These are phyloP conservation scores for Thymelicus lineola DNA, from an alignment of 2,888 invertebrate genomes.

Conservation along the genomic window DNA sequence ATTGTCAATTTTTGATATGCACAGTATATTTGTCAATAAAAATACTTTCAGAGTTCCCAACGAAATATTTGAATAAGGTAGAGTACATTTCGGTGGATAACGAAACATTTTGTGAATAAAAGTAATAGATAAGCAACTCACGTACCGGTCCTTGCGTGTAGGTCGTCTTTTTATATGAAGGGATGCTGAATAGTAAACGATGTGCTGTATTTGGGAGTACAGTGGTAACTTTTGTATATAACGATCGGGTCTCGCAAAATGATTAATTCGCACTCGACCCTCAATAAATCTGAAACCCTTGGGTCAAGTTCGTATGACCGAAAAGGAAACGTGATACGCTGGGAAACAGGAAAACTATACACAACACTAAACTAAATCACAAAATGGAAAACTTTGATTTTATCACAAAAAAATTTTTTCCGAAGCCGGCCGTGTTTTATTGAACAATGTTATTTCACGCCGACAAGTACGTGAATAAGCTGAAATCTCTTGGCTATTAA, in stretches of 20 bases:
- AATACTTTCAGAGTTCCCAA: background rate
- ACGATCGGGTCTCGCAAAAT: constrained; percentile 4
- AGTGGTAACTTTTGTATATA: constrained; percentile 16
- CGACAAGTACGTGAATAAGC: background rate
- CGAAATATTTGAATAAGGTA: constrained; percentile 2
- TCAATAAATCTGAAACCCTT: background rate
- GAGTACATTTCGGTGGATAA: constrained; percentile 1
- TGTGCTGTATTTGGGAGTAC: constrained; percentile 8
- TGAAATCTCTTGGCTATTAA: background rate
- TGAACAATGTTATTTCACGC: background rate
- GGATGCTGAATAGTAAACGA: constrained; percentile 10
- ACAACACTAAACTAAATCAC: constrained; percentile 1
- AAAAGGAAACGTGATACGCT: background rate
- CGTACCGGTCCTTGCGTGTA: background rate
- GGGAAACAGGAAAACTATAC: background rate
- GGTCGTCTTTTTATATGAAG: constrained; percentile 14
- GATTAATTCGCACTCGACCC: background rate
- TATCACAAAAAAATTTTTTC: constrained; percentile 1
- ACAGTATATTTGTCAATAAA: background rate
- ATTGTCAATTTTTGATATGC: too few relatives aligned
- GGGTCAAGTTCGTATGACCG: too few relatives aligned
- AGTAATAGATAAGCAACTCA: constrained; percentile 20
- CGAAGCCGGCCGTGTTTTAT: background rate
- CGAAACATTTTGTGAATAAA: constrained; percentile 17
- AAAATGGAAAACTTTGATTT: background rate